phyloP scores from a whole-genome alignment of 2,888 invertebrate species.

The Melanostoma mellinum region DNA sequence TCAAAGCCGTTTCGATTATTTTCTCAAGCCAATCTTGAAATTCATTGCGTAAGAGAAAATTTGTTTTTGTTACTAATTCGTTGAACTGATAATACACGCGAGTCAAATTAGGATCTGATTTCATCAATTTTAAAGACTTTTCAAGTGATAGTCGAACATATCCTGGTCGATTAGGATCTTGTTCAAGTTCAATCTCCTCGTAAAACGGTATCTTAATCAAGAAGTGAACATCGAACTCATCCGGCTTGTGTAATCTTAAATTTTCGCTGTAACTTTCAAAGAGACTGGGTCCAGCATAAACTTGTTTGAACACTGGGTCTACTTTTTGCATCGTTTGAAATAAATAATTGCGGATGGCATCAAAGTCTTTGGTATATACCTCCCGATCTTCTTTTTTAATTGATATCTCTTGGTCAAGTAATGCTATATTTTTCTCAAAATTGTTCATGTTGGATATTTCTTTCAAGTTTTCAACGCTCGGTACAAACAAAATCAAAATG shows the following conservation, averaged over 20 bases:
- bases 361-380: conserved; percentile 28
- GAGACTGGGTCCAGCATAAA: conserved; percentile 58
- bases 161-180: conserved; percentile 65
- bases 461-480: too few species aligned
- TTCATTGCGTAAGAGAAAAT: conserved; percentile 48
- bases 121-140: not conserved
- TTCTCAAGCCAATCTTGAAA: conserved; percentile 72
- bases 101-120: not conserved
- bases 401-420: too few species aligned
- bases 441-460: too few species aligned
- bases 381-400: too few species aligned
- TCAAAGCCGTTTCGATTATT: conserved; percentile 52
- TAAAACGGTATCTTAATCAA: conserved; percentile 61
- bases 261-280: conserved; percentile 75
- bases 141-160: conserved; percentile 72
- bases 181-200: conserved; percentile 16
- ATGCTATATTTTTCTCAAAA: too few species aligned
- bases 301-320: conserved; percentile 49
- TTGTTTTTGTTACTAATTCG: conserved; percentile 36
- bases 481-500: too few species aligned
- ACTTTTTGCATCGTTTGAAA: conserved; percentile 49
- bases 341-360: conserved; percentile 48
- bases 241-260: conserved; percentile 71
- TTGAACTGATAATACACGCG: conserved; percentile 8
- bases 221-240: conserved; percentile 74